These are phyloP conservation scores for Tetramorium parvispinum DNA, from an alignment of 1,140 invertebrate species.

Conservation along the genomic window DNA sequence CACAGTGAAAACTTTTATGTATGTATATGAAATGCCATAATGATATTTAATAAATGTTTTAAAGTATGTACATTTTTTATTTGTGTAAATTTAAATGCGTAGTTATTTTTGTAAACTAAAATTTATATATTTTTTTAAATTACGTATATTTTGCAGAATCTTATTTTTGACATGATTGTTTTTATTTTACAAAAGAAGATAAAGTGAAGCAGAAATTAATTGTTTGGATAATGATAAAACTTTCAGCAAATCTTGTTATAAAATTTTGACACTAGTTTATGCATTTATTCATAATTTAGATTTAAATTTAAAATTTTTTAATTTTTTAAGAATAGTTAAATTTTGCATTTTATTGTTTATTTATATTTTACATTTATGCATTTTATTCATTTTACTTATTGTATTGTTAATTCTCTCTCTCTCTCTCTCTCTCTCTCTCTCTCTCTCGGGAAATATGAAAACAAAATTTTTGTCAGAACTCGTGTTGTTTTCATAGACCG, in stretches of 20 bases:
- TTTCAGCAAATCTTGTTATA: conserved; percentile 1
- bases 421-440: background rate
- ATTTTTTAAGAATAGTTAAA: conserved; percentile 5
- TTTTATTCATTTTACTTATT: background rate
- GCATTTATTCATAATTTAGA: background rate
- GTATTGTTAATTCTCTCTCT: background rate
- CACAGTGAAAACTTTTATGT: background rate
- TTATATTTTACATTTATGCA: background rate
- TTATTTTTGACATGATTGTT: background rate
- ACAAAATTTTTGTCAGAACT: too few relatives aligned
- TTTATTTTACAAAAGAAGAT: background rate
- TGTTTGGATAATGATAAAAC: background rate
- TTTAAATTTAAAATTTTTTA: background rate
- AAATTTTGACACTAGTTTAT: background rate
- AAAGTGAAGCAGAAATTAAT: background rate
- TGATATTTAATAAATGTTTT: background rate
- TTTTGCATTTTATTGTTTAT: background rate
- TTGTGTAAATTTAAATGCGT: background rate
- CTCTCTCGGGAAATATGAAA: too few relatives aligned
- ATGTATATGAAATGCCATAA: background rate
- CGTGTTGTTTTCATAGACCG: too few relatives aligned
- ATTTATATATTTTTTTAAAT: background rate
- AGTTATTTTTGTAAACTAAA: background rate
- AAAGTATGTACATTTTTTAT: background rate
- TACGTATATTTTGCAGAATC: background rate